Conservation (phyloP, 1,140 invertebrate genomes). For the Halotydeus destructor region DNA sequence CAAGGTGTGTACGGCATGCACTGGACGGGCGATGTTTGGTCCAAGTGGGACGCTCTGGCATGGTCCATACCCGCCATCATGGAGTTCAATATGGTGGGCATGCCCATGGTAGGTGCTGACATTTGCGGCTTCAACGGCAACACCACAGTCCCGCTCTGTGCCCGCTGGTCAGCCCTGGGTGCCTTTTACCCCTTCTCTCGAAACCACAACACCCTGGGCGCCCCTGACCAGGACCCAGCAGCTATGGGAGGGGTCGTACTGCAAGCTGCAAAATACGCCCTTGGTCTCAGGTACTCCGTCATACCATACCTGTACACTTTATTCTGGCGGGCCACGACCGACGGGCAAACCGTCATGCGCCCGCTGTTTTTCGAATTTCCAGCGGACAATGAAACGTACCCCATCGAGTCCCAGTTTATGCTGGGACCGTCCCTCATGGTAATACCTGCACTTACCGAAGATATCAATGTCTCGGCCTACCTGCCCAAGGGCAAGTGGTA, state of each 20-base stretch:
- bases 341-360: constrained; percentile 29
- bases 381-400: constrained; percentile 39
- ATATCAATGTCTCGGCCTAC: constrained; percentile 36
- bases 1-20: constrained; percentile 60
- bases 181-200: constrained; percentile 41
- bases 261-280: constrained; percentile 35
- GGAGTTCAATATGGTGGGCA: constrained; percentile 58
- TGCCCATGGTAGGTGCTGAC: constrained; percentile 26
- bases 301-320: constrained; percentile 46
- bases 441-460: constrained; percentile 25
- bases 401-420: constrained; percentile 43
- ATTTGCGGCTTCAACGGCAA: constrained; percentile 25
- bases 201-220: constrained; percentile 55
- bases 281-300: constrained; percentile 44
- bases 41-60: constrained; percentile 28
- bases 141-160: constrained; percentile 35
- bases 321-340: constrained; percentile 18
- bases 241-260: constrained; percentile 39
- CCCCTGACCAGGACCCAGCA: constrained; percentile 28
- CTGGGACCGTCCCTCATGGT: constrained; percentile 26
- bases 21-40: constrained; percentile 53
- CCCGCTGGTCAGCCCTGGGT: constrained; percentile 37
- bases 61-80: constrained; percentile 35
- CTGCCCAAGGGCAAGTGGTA: constrained; percentile 52
- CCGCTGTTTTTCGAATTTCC: constrained; percentile 62